Conservation (phyloP, 1,140 invertebrate species). For the Anadara kagoshimensis region DNA sequence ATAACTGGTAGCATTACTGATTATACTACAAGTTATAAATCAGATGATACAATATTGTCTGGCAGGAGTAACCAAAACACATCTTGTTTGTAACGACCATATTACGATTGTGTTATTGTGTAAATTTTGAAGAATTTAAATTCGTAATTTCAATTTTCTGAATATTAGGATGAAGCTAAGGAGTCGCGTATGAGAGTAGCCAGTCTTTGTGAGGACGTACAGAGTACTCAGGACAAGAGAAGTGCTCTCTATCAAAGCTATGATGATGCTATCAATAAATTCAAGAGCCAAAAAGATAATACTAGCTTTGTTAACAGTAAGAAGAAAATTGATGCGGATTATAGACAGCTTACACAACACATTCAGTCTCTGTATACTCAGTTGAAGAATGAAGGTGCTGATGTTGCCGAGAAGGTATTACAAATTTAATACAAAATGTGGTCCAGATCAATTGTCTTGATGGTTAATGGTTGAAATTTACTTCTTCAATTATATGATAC, state of each 20-base stretch:
- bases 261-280: conserved; percentile 80
- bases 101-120: too few species aligned
- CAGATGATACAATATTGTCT: too few species aligned
- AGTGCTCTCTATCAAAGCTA: conserved; percentile 80
- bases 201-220: conserved; percentile 76
- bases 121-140: neutral
- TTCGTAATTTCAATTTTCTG: neutral
- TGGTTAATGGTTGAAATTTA: neutral
- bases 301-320: conserved; percentile 74
- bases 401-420: conserved; percentile 78
- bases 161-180: conserved; percentile 76
- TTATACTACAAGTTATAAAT: too few species aligned
- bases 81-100: too few species aligned
- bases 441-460: neutral
- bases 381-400: conserved; percentile 80
- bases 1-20: too few species aligned
- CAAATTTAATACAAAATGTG: neutral
- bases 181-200: conserved; percentile 77
- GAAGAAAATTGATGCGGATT: conserved; percentile 80
- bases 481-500: neutral
- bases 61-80: too few species aligned
- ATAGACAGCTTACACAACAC: conserved; percentile 79
- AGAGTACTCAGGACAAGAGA: conserved; percentile 79
- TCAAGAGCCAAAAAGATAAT: conserved; percentile 81
- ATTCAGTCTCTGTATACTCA: conserved; percentile 79